Evolutionary conservation across 2,888 invertebrate species (phyloP).

Genomic region (Dusona sp.): DNA sequence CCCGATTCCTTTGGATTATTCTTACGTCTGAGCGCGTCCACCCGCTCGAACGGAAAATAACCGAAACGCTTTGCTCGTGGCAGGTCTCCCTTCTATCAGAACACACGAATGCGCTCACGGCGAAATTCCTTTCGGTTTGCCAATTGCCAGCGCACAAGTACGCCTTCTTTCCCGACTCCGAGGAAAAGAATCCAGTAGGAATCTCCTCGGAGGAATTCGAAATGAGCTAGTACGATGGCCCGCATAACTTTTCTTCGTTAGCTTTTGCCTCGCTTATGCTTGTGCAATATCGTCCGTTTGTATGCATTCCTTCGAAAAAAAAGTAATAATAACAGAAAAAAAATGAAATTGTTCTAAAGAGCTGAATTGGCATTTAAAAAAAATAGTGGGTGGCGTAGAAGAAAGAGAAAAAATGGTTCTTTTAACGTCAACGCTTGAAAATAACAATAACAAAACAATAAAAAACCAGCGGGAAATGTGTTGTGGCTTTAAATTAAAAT

Average conservation of each 20-base stretch:
- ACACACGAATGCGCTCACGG: conserved; percentile 71
- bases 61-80: conserved; percentile 82
- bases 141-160: conserved; percentile 55
- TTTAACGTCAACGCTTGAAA: neutral
- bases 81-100: conserved; percentile 78
- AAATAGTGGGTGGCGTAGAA: neutral
- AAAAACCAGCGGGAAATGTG: neutral
- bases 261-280: conserved; percentile 22
- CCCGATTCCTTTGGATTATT: conserved; percentile 78
- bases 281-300: conserved; percentile 12
- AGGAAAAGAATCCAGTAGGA: conserved; percentile 46
- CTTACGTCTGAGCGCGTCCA: conserved; percentile 78
- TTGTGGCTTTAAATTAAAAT: neutral
- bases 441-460: neutral
- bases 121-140: conserved; percentile 65
- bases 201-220: conserved; percentile 53
- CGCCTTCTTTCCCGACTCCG: conserved; percentile 14
- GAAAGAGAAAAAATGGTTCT: neutral
- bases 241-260: conserved; percentile 39
- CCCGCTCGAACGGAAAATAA: conserved; percentile 84
- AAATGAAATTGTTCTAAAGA: neutral
- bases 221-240: conserved; percentile 45
- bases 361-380: neutral
- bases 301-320: conserved; percentile 25
- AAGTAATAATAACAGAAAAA: neutral